Evolutionary conservation across 2,888 invertebrate genomes (phyloP).

Genomic region (Apotomis turbidana): DNA sequence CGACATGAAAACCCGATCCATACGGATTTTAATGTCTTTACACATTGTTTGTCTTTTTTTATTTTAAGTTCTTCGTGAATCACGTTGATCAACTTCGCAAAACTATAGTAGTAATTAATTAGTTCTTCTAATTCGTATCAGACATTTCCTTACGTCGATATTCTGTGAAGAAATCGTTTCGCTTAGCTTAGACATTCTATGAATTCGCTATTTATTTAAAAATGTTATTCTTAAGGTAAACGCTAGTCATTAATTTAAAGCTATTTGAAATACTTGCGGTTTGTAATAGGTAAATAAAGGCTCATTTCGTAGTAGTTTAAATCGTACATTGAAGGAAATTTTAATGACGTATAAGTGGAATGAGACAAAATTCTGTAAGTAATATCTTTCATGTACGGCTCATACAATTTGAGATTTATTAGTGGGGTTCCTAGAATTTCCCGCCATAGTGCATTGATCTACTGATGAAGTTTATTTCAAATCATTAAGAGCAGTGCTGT

Average conservation of each 20-base stretch:
- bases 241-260: not conserved
- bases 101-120: not conserved
- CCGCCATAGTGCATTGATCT: slow-evolving; percentile 45
- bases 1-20: no score
- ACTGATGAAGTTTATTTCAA: slow-evolving; percentile 51
- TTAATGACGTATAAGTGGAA: slow-evolving; percentile 14
- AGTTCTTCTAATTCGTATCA: not conserved
- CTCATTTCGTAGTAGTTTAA: slow-evolving; percentile 7
- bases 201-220: not conserved
- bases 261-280: slow-evolving; percentile 1
- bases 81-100: no score
- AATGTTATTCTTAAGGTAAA: slow-evolving; percentile 5
- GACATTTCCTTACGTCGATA: not conserved
- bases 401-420: slow-evolving; percentile 52
- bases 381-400: slow-evolving; percentile 13
- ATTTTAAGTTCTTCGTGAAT: no score
- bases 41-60: no score
- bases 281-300: slow-evolving; percentile 12
- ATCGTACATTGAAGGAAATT: slow-evolving; percentile 10
- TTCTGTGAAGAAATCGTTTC: slow-evolving; percentile 2
- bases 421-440: slow-evolving; percentile 52
- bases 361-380: not conserved
- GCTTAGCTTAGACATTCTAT: slow-evolving; percentile 3
- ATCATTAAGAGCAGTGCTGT: slow-evolving; percentile 53
- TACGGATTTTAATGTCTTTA: no score